Percentiles rank a stretch among this genome's conserved stretches.
phyloP scores from a whole-genome alignment of 2,888 invertebrate species.

The Branchellion lobata region DNA sequence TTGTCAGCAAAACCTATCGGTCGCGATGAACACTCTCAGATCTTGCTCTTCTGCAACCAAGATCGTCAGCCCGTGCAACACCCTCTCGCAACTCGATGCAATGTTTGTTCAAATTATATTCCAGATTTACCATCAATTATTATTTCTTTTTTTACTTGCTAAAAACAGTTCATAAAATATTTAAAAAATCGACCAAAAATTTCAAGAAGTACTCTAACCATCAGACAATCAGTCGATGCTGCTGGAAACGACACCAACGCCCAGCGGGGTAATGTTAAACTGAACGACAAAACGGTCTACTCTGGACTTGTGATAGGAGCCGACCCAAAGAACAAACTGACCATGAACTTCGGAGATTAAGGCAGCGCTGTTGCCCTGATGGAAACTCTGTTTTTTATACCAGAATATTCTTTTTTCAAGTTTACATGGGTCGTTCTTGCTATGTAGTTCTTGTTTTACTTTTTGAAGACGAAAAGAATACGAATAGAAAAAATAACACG shows the following conservation, averaged over 20 bases:
- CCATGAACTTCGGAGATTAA: slow-evolving; percentile 34
- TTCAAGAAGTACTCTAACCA: too few species aligned
- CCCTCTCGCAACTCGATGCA: neutral
- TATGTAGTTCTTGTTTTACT: too few species aligned
- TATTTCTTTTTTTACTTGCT: too few species aligned
- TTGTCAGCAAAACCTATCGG: slow-evolving; percentile 25
- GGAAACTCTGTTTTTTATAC: neutral
- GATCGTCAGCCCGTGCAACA: neutral
- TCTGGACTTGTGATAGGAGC: slow-evolving; percentile 34
- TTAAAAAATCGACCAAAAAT: too few species aligned
- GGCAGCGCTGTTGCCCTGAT: neutral
- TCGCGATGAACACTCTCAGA: slow-evolving; percentile 29
- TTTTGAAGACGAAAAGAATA: too few species aligned
- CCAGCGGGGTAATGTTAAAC: too few species aligned
- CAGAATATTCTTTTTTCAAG: neutral
- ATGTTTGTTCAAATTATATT: too few species aligned
- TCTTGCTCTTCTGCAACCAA: slow-evolving; percentile 1
- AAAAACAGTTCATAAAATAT: too few species aligned
- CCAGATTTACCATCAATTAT: too few species aligned
- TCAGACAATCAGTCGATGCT: neutral
- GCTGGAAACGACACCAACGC: too few species aligned
- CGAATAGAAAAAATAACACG: too few species aligned
- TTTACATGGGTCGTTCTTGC: too few species aligned
- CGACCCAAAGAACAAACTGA: slow-evolving; percentile 24
- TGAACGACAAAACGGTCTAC: slow-evolving; percentile 29